A percentile compares a stretch with the other conserved stretches of the same genome.
These are phyloP conservation scores for Euwallacea similis DNA, from an alignment of 1,140 invertebrate species.

Conservation along the genomic window DNA sequence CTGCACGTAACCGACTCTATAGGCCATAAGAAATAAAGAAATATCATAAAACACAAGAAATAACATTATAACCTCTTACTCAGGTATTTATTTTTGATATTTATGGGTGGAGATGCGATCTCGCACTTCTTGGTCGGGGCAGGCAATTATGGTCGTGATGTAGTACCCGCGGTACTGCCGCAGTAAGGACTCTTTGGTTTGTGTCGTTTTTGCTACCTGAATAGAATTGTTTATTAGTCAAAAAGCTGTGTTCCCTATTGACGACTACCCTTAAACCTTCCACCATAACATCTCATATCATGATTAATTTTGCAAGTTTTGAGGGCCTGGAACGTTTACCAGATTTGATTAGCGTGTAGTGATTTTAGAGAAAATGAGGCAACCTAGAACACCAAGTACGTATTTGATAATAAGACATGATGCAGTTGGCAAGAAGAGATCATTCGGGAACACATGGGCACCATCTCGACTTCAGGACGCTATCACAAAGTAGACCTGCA, in stretches of 20 bases:
- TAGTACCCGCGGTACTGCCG: slow-evolving; percentile 30
- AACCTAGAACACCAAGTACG: no score
- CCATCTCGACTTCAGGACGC: not conserved
- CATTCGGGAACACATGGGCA: slow-evolving; percentile 3
- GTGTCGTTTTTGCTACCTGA: slow-evolving; percentile 39
- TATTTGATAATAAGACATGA: no score
- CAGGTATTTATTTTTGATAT: slow-evolving; percentile 41
- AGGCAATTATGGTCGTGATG: slow-evolving; percentile 36
- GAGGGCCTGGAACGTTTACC: no score
- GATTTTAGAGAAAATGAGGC: no score
- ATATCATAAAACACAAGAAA: slow-evolving; percentile 39
- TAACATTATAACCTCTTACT: slow-evolving; percentile 40
- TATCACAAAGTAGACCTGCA: slow-evolving; percentile 21
- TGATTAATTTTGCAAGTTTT: no score
- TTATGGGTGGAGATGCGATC: slow-evolving; percentile 38
- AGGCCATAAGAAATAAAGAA: slow-evolving; percentile 39
- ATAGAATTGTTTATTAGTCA: slow-evolving; percentile 37
- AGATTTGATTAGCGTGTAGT: no score
- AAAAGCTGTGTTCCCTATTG: slow-evolving; percentile 3
- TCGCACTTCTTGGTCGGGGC: slow-evolving; percentile 36
- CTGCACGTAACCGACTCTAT: slow-evolving; percentile 35
- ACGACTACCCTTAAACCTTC: no score
- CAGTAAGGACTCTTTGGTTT: slow-evolving; percentile 35
- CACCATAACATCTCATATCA: no score
- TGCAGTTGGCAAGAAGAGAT: no score